Evolutionary conservation across 2,113 vertebrate species (phyloP), one percentile per base, ranked within the genome.

Genomic region (Petaurus breviceps): DNA sequence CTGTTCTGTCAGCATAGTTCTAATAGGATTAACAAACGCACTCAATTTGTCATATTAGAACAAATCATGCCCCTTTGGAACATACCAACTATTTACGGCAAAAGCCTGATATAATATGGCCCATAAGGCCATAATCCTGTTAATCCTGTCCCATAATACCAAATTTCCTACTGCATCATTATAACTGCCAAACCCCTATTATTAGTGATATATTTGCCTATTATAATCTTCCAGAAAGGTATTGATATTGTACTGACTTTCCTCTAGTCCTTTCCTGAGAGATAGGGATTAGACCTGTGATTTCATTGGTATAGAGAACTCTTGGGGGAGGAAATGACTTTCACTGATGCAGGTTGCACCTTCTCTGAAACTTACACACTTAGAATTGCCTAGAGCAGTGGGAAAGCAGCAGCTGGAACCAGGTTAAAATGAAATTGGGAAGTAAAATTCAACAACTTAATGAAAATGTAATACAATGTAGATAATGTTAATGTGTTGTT

Each of bases 181-280:
- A 43, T 84, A 43, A 43, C 68, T 84, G 22, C 6, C 68, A 84
- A 43, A 8, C 1, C 37, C 6, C n/a, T 43, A 84, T 43, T 43
- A 43, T n/a, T 84, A 84, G 10, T 91, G 89, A 54, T 28, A 53
- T 89, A 53, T 93, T 97, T 97, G 92, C 49, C 90, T 90, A 95
- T 90, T 92, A 90, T 51, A 57, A 92, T 90, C 22, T 31, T 92
- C 92, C 93, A 91, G 26, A 97, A 94, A 94, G 93, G 93, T 51
- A 91, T 50, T 51, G 92, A 91, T 51, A 90, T 93, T 97, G 61
- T 94, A 89, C 92, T 84, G 90, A 93, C 89, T 96, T 97, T 96
- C 95, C 95, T 97, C 97, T 12, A 37, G 61, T 68, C 31, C 61
- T n/a, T 68, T 37, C 11, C 57, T 61, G 28, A 61, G 9, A 37